A percentile compares a stretch with the other conserved stretches of the same genome.
These are phyloP conservation scores for Nasonia oneida DNA, from an alignment of 2,888 invertebrate genomes.

Conservation along the genomic window DNA sequence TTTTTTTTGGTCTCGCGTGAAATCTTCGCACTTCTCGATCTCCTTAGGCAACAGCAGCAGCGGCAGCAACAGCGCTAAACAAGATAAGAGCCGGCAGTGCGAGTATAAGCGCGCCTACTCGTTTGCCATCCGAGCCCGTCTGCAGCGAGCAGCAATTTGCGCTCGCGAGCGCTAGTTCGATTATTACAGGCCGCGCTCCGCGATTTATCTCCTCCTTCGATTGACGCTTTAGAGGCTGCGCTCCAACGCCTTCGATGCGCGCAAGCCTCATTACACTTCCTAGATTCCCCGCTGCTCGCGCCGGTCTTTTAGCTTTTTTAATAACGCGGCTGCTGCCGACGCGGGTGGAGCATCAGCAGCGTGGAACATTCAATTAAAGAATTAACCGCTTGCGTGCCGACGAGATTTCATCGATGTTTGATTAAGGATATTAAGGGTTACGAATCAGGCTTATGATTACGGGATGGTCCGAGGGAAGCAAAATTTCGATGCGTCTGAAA, in stretches of 20 bases:
- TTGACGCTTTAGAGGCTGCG: conserved; percentile 3
- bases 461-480: neutral
- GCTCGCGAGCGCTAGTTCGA: conserved; percentile 35
- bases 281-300: neutral
- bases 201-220: conserved; percentile 14
- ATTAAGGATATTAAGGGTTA: conserved; percentile 46
- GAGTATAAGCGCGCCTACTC: neutral
- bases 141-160: conserved; percentile 26
- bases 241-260: neutral
- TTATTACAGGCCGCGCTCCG: conserved; percentile 42
- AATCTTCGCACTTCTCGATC: neutral
- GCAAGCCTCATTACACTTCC: conserved; percentile 9
- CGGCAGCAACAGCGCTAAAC: neutral
- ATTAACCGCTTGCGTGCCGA: conserved; percentile 4
- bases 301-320: neutral
- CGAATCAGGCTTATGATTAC: conserved; percentile 5
- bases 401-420: conserved; percentile 47
- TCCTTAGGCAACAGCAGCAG: neutral
- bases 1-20: neutral
- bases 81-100: conserved; percentile 15
- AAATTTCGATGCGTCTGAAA: conserved; percentile 19
- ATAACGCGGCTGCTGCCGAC: neutral
- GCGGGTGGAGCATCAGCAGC: neutral
- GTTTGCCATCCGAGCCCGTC: neutral
- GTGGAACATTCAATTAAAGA: conserved; percentile 54